Conservation (phyloP, 2,888 invertebrate genomes). For the Sphaerophoria taeniata region DNA sequence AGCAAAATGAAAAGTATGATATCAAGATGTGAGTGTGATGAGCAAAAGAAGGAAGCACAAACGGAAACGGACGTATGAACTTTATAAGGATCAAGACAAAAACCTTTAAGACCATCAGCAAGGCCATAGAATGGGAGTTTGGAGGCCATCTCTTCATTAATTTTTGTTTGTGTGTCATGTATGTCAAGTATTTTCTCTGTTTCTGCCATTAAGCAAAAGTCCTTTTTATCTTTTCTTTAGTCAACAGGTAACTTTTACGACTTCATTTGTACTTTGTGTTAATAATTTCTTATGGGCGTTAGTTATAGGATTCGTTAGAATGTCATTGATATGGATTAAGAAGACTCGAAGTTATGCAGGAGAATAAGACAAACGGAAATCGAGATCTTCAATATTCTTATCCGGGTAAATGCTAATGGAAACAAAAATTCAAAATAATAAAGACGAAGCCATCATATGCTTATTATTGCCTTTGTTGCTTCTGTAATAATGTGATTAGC, state of each 20-base stretch:
- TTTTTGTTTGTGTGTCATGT: slow-evolving; percentile 15
- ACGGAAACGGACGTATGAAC: slow-evolving; percentile 5
- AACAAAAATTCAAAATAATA: background rate
- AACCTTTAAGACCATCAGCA: slow-evolving; percentile 19
- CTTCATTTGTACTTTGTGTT: slow-evolving; percentile 59
- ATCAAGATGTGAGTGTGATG: background rate
- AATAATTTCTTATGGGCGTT: slow-evolving; percentile 39
- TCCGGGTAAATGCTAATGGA: no score
- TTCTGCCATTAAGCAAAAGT: slow-evolving; percentile 46
- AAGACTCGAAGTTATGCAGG: slow-evolving; percentile 20
- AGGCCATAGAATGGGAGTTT: background rate
- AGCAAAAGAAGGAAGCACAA: background rate
- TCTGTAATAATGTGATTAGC: no score
- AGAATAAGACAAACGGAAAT: slow-evolving; percentile 25
- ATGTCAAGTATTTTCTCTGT: slow-evolving; percentile 21
- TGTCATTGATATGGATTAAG: background rate
- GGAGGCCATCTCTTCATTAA: slow-evolving; percentile 45
- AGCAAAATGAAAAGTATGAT: slow-evolving; percentile 20
- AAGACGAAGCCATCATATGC: no score
- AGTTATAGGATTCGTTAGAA: slow-evolving; percentile 13
- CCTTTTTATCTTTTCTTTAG: slow-evolving; percentile 33
- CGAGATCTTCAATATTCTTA: slow-evolving; percentile 23
- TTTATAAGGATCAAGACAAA: slow-evolving; percentile 1
- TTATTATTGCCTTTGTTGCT: no score
- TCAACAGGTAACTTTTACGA: slow-evolving; percentile 57